Evolutionary conservation across 1,140 invertebrate genomes (phyloP), one percentile per base, ranked within the genome.

Genomic region (Venturia canescens): DNA sequence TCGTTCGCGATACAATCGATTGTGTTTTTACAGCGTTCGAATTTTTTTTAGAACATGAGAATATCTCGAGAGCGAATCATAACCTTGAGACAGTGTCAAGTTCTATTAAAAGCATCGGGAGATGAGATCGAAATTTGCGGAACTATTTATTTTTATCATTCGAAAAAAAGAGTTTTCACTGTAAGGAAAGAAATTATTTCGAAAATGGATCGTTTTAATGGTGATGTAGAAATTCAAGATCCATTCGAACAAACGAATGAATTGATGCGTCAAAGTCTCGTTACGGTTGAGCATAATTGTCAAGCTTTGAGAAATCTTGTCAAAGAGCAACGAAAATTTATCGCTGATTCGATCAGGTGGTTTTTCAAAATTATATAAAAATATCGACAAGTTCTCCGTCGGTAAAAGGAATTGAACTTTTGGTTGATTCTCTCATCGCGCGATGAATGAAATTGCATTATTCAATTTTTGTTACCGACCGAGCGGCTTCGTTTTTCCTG

Each of bases 171-270:
- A 31, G 16, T n/a, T 53, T 53, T 53, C 1, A n/a, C 50, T 18
- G 16, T 53, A 4, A 31, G 31, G 7, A 27, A 5, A 69, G 3
- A 69, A 69, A 9, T 44, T 44, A 44, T 44, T 4, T 53, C 6
- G 67, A 38, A 69, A 26, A 74, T 74, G 71, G 48, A 74, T 74
- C 71, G 71, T 16, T 15, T 74, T 53, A 13, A 74, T 48, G 71
- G 18, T 15, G 23, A n/a, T 7, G 0, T 74, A 23, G 71, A 74
- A 21, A 53, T 53, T 44, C 71, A 48, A 16, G 71, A 74, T 7
- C 23, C 44, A 9, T 53, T 53, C 71, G 71, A 74, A 26, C 34
- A 53, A 74, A 27, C 44, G n/a, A 53, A 23, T 4, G 31, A 11
- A 74, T 23, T 74, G 3, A 74, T 74, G 71, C 18, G 38, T 18